Evolutionary conservation across 2,113 vertebrate genomes (phyloP).

Genomic region (Jaculus jaculus): DNA sequence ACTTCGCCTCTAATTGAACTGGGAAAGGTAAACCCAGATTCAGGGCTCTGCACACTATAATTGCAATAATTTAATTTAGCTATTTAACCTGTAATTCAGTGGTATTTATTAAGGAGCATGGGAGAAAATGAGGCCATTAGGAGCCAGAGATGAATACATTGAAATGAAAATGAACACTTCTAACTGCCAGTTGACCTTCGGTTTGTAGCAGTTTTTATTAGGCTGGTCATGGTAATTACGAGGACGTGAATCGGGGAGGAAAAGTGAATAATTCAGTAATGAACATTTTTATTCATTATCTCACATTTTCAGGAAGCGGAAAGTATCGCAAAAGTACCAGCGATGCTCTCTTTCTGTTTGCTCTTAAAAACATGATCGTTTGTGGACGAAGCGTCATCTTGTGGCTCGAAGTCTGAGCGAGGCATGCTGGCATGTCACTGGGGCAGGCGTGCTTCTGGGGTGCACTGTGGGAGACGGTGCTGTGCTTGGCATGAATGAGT

Average conservation of each 20-base stretch:
- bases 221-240: conserved; percentile 96
- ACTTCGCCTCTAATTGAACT: conserved; percentile 93
- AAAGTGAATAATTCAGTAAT: conserved; percentile 97
- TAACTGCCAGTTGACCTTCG: conserved; percentile 99
- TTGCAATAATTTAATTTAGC: conserved; percentile 99
- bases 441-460: not conserved
- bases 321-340: conserved; percentile 74
- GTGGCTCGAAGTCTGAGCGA: not conserved
- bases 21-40: conserved; percentile 93
- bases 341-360: conserved; percentile 80
- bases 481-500: not conserved
- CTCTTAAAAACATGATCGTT: conserved; percentile 83
- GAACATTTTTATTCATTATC: conserved; percentile 97
- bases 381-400: conserved; percentile 76
- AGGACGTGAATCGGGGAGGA: conserved; percentile 95
- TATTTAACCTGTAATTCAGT: conserved; percentile 99
- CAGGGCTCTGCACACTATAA: conserved; percentile 91
- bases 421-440: not conserved
- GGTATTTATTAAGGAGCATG: conserved; percentile 99
- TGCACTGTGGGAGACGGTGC: not conserved
- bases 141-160: conserved; percentile 98
- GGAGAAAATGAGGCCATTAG: conserved; percentile 99
- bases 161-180: conserved; percentile 99
- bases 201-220: conserved; percentile 98
- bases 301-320: conserved; percentile 87